These are phyloP conservation scores for Melanotaenia duboulayi DNA, from an alignment of 2,113 vertebrate genomes.

Conservation along the genomic window DNA sequence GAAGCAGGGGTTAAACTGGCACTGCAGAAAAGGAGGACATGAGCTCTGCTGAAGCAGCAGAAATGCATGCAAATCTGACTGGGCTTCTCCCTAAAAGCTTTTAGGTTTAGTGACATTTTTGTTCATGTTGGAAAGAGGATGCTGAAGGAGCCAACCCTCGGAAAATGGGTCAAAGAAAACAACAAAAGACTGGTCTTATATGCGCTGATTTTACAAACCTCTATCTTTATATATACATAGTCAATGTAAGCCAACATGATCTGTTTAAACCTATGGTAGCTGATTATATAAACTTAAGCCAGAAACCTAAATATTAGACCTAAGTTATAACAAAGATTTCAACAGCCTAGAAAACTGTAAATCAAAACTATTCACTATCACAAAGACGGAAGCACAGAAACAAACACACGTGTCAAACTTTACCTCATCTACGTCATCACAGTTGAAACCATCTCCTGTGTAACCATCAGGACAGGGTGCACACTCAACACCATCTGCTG, in stretches of 20 bases:
- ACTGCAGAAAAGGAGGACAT: slow-evolving; percentile 80
- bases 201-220: neutral
- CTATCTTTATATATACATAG: neutral
- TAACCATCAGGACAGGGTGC: slow-evolving; percentile 94
- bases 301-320: neutral
- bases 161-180: slow-evolving; percentile 47
- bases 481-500: slow-evolving; percentile 89
- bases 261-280: neutral
- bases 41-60: slow-evolving; percentile 44
- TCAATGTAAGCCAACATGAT: neutral
- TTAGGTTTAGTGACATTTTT: slow-evolving; percentile 56
- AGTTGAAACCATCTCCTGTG: slow-evolving; percentile 92
- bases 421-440: slow-evolving; percentile 96
- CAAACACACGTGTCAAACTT: slow-evolving; percentile 9
- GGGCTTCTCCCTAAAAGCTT: slow-evolving; percentile 41
- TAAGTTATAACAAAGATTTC: neutral
- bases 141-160: slow-evolving; percentile 28
- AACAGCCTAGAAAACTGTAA: neutral
- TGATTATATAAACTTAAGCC: neutral
- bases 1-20: slow-evolving; percentile 94
- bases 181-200: slow-evolving; percentile 10
- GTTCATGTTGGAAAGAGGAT: slow-evolving; percentile 43
- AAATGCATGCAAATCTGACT: slow-evolving; percentile 33
- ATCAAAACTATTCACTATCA: slow-evolving; percentile 1
- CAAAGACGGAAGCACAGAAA: neutral